These are phyloP conservation scores for Ormyrus pomaceus DNA, from an alignment of 2,888 invertebrate genomes.

Conservation along the genomic window DNA sequence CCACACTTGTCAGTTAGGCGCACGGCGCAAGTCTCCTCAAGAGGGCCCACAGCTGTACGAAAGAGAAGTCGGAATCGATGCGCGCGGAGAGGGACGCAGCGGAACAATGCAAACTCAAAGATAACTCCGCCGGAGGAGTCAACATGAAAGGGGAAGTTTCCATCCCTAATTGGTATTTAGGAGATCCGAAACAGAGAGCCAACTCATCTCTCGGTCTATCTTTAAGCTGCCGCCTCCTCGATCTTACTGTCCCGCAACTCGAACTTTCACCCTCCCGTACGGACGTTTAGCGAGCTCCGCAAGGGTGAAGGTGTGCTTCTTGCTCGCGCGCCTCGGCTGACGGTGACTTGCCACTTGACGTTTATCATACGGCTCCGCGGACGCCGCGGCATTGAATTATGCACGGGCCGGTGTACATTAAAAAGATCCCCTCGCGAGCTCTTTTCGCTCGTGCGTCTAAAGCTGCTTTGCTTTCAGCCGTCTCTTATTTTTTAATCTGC, in stretches of 20 bases:
- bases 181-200: conserved; percentile 71
- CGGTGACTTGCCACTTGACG: conserved; percentile 64
- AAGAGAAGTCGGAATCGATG: conserved; percentile 57
- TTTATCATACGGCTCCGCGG: conserved; percentile 69
- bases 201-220: conserved; percentile 34
- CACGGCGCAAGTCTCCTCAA: neutral
- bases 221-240: conserved; percentile 40
- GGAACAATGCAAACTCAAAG: conserved; percentile 73
- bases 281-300: conserved; percentile 12
- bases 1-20: conserved; percentile 58
- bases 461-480: neutral
- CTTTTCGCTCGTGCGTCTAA: neutral
- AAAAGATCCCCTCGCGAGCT: conserved; percentile 57
- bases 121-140: conserved; percentile 69
- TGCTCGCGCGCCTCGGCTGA: neutral
- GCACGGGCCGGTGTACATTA: conserved; percentile 64
- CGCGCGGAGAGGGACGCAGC: conserved; percentile 47
- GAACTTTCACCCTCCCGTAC: conserved; percentile 5
- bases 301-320: neutral
- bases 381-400: conserved; percentile 67
- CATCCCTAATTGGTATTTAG: conserved; percentile 75
- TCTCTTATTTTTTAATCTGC: neutral
- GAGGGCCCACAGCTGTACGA: neutral
- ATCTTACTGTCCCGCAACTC: conserved; percentile 45
- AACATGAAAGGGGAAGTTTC: conserved; percentile 75